phyloP scores from a whole-genome alignment of 2,797 vertebrate genomes.

The Hyperoplus immaculatus region DNA sequence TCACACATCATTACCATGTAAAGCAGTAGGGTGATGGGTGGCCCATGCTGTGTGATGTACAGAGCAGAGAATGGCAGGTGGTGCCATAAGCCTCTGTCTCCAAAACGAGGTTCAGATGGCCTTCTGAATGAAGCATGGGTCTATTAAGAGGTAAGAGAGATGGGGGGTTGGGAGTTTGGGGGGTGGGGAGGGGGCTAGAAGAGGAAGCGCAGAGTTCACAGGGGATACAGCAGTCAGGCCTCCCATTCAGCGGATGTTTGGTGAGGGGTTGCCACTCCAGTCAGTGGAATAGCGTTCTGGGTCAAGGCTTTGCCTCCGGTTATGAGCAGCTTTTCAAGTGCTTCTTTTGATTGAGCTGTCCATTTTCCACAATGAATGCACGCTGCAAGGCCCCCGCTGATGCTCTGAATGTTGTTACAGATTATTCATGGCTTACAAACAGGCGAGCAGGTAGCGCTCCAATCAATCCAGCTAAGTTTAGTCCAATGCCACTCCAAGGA shows the following conservation, averaged over 20 bases:
- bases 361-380: conserved; percentile 80
- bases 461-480: conserved; percentile 81
- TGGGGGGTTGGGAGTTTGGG: neutral
- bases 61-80: conserved; percentile 59
- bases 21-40: conserved; percentile 76
- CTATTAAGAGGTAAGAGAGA: conserved; percentile 71
- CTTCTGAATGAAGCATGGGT: conserved; percentile 83
- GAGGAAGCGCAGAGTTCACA: conserved; percentile 37
- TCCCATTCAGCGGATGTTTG: conserved; percentile 59
- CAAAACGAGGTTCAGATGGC: conserved; percentile 79
- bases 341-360: conserved; percentile 86
- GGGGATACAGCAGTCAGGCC: conserved; percentile 39
- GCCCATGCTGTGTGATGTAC: conserved; percentile 45
- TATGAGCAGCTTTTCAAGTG: conserved; percentile 79
- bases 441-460: conserved; percentile 73
- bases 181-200: conserved; percentile 25
- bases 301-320: conserved; percentile 84
- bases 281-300: conserved; percentile 78
- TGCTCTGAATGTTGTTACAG: conserved; percentile 77
- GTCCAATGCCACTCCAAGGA: conserved; percentile 83
- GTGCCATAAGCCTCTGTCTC: conserved; percentile 67
- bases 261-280: conserved; percentile 63
- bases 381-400: conserved; percentile 78
- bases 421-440: conserved; percentile 86
- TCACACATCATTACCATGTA: conserved; percentile 76